A percentile compares a stretch with the other conserved stretches of the same genome.
These are phyloP conservation scores for Ornithoptera alexandrae DNA, from an alignment of 2,888 invertebrate species.

Conservation along the genomic window DNA sequence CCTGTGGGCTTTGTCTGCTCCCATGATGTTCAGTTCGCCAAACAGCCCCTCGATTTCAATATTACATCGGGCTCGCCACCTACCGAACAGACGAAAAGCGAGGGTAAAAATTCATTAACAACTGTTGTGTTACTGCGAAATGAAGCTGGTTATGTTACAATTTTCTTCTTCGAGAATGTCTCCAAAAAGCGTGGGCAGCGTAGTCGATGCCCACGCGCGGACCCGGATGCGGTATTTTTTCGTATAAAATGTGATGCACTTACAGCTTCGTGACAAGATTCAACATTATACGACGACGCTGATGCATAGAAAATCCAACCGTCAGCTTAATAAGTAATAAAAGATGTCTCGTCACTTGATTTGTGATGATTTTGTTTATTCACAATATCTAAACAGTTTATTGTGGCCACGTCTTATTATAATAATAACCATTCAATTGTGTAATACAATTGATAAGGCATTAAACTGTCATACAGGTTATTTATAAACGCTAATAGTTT, in stretches of 20 bases:
- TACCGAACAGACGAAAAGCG: no score
- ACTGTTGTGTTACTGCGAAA: no score
- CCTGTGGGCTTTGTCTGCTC: no score
- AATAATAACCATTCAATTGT: neutral
- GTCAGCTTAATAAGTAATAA: conserved; percentile 26
- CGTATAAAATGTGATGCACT: conserved; percentile 36
- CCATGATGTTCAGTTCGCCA: no score
- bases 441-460: neutral
- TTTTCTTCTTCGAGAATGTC: no score
- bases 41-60: no score
- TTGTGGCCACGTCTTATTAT: neutral
- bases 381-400: neutral
- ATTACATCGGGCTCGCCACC: no score
- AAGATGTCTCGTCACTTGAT: conserved; percentile 4
- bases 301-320: conserved; percentile 26
- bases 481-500: no score
- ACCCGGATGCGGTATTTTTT: conserved; percentile 40
- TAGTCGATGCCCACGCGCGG: conserved; percentile 13
- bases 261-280: conserved; percentile 30
- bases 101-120: no score
- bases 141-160: neutral
- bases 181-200: conserved; percentile 3
- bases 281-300: conserved; percentile 17
- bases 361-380: conserved; percentile 6
- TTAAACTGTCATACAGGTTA: no score